Percentiles rank a stretch among this genome's conserved stretches.
Evolutionary conservation across 2,888 invertebrate genomes (phyloP).

Genomic region (Tenthredo distinguenda): DNA sequence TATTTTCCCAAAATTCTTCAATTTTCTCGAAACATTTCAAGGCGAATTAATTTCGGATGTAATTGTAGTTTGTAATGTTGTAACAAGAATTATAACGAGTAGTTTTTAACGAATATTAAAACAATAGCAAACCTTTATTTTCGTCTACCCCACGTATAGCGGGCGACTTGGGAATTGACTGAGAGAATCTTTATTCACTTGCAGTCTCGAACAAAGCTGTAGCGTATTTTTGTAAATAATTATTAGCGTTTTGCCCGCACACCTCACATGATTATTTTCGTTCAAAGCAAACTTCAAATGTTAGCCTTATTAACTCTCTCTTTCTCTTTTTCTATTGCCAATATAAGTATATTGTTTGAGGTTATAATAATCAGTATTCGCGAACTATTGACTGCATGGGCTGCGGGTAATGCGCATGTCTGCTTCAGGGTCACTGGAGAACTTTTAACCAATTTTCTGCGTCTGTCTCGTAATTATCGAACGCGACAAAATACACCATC

Average conservation of each 20-base stretch:
- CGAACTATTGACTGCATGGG: conserved; percentile 33
- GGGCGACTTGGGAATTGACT: background rate
- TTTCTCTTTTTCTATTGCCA: conserved; percentile 21
- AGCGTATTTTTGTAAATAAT: background rate
- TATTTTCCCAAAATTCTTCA: background rate
- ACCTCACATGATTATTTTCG: conserved; percentile 21
- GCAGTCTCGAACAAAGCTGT: background rate
- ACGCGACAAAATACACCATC: background rate
- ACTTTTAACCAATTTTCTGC: background rate
- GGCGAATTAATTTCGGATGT: background rate
- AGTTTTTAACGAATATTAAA: background rate
- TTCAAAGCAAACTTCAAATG: background rate
- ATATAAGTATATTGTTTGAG: conserved; percentile 65
- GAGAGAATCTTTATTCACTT: background rate
- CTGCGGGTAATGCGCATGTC: conserved; percentile 14
- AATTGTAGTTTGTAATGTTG: background rate
- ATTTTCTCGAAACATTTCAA: no score
- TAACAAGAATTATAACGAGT: background rate
- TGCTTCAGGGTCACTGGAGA: background rate
- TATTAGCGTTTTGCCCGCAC: background rate
- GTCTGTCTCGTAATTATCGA: background rate
- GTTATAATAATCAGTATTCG: conserved; percentile 61
- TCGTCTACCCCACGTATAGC: background rate
- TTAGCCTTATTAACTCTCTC: conserved; percentile 21
- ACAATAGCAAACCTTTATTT: conserved; percentile 24